Percentiles rank a stretch among this genome's conserved stretches.
Conservation (phyloP, 1,140 invertebrate species). For the Caenorhabditis remanei region DNA sequence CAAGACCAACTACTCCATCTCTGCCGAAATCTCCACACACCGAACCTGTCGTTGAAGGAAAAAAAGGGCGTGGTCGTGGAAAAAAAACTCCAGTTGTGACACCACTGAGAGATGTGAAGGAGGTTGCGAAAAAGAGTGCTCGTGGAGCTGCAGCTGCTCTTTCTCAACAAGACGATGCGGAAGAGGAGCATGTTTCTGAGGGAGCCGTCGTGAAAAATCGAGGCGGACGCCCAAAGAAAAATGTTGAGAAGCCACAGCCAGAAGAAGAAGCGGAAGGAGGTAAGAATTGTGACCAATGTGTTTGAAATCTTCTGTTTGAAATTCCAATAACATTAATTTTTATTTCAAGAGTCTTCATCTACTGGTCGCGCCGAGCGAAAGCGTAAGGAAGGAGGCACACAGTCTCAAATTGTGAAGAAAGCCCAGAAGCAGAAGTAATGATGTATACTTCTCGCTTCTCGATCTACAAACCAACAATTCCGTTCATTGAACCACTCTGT, state of each 20-base stretch:
- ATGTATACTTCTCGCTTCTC: no score
- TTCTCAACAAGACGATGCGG: neutral
- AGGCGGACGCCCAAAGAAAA: neutral
- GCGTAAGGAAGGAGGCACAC: neutral
- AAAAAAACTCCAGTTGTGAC: neutral
- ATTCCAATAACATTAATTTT: no score
- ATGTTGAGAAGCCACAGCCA: neutral
- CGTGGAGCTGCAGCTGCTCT: neutral
- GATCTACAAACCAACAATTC: neutral
- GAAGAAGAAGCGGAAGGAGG: neutral
- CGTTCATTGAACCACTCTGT: neutral
- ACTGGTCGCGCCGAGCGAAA: neutral
- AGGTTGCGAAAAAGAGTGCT: no score
- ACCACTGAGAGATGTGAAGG: no score
- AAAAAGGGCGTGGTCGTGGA: conserved; percentile 4
- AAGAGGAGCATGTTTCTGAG: neutral
- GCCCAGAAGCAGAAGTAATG: neutral
- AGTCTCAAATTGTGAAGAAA: neutral
- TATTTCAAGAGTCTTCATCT: neutral
- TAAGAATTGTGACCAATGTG: neutral
- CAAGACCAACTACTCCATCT: no score
- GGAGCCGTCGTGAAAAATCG: neutral
- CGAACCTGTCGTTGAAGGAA: neutral
- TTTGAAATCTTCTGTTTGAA: neutral
- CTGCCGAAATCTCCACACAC: no score